phyloP scores from a whole-genome alignment of 1,140 invertebrate species.

The Drosophila sp. region DNA sequence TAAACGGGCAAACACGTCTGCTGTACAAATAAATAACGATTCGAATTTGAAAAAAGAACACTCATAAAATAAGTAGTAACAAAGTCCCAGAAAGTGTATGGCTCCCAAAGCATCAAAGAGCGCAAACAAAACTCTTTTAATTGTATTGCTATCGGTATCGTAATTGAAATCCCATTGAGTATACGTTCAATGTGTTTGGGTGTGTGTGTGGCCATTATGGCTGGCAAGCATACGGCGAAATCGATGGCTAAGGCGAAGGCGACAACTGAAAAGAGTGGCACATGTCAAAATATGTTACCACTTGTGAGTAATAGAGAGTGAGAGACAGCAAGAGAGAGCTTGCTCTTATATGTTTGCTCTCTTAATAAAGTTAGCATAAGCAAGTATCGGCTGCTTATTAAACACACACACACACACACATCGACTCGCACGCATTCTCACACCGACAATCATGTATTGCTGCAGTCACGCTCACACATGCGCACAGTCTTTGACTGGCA shows the following conservation, averaged over 20 bases:
- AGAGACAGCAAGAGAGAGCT: neutral
- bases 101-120: constrained; percentile 12
- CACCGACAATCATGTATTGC: constrained; percentile 3
- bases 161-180: constrained; percentile 41
- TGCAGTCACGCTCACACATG: constrained; percentile 46
- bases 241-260: constrained; percentile 6
- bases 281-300: constrained; percentile 29
- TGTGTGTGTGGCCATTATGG: constrained; percentile 26
- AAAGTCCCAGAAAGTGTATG: neutral
- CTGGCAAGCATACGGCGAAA: neutral
- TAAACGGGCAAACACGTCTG: constrained; percentile 25
- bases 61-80: constrained; percentile 1
- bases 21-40: constrained; percentile 19
- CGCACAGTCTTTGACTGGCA: constrained; percentile 35
- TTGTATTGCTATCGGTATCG: constrained; percentile 27
- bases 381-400: constrained; percentile 1
- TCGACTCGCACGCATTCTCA: constrained; percentile 4
- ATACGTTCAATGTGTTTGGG: constrained; percentile 23
- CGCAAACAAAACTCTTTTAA: constrained; percentile 4
- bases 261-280: constrained; percentile 19
- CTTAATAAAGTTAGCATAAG: constrained; percentile 7
- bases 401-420: constrained; percentile 10
- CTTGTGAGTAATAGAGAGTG: neutral
- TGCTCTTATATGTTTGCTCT: constrained; percentile 12
- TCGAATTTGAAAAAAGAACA: constrained; percentile 15